phyloP scores from a whole-genome alignment of 2,888 invertebrate species.

The Aspidapion aeneum region DNA sequence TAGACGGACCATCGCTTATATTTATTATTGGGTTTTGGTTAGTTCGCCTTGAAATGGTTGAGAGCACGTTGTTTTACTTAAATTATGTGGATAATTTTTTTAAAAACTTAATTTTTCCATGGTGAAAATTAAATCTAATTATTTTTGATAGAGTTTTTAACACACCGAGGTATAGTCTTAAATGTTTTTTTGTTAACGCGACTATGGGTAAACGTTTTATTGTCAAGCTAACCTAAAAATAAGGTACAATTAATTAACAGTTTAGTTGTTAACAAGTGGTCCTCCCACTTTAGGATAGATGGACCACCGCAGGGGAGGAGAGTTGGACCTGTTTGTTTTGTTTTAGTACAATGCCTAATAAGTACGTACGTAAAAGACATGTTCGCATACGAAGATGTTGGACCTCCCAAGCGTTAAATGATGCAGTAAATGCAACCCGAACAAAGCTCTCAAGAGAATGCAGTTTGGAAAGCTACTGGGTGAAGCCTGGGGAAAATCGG shows the following conservation, averaged over 20 bases:
- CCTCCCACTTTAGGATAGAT: no score
- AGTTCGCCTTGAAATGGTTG: background rate
- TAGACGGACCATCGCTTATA: background rate
- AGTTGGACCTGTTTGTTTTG: no score
- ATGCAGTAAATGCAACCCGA: conserved; percentile 9
- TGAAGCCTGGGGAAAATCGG: conserved; percentile 23
- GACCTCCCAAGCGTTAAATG: conserved; percentile 3
- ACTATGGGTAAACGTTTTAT: no score
- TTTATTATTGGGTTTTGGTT: background rate
- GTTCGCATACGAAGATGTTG: background rate
- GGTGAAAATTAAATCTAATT: background rate
- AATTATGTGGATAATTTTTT: conserved; percentile 1
- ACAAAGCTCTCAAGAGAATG: conserved; percentile 17
- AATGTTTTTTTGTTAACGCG: no score
- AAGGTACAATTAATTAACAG: no score
- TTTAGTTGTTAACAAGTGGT: no score
- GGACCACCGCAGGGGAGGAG: no score
- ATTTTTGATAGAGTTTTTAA: no score
- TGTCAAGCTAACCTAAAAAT: no score
- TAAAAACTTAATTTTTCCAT: background rate
- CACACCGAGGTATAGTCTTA: no score
- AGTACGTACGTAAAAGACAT: conserved; percentile 2
- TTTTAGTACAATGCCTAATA: conserved; percentile 1
- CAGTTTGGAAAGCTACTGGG: conserved; percentile 24
- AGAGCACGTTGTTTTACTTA: background rate